Evolutionary conservation across 2,113 vertebrate genomes (phyloP).

Genomic region (Bos javanicus): DNA sequence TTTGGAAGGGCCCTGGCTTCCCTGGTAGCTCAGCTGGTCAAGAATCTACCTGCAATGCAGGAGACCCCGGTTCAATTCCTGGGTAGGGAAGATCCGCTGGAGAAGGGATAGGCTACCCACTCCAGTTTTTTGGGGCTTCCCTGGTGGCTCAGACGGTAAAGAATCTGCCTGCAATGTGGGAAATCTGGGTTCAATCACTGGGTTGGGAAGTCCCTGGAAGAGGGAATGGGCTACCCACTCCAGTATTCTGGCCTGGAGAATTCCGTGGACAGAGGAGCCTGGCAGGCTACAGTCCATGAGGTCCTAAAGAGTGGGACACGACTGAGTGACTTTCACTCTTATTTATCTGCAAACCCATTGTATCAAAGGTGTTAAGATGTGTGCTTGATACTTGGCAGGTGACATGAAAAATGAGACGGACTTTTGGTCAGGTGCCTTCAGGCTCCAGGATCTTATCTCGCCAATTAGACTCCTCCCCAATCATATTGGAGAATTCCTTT

Average conservation of each 20-base stretch:
- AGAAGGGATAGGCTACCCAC: background rate
- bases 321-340: background rate
- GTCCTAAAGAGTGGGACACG: background rate
- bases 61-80: background rate
- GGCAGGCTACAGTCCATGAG: background rate
- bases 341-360: background rate
- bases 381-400: background rate
- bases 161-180: background rate
- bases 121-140: background rate
- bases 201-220: background rate
- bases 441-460: background rate
- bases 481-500: background rate
- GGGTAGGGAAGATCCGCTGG: background rate
- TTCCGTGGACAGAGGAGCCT: background rate
- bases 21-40: background rate
- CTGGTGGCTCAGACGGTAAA: background rate
- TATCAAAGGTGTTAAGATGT: background rate
- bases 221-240: background rate
- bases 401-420: background rate
- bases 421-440: background rate
- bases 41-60: background rate
- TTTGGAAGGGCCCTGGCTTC: background rate
- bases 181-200: background rate
- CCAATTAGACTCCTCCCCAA: background rate
- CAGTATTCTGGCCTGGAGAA: background rate